These are phyloP conservation scores for Drosophila virilis DNA, from an alignment of 1,140 invertebrate species.

Conservation along the genomic window DNA sequence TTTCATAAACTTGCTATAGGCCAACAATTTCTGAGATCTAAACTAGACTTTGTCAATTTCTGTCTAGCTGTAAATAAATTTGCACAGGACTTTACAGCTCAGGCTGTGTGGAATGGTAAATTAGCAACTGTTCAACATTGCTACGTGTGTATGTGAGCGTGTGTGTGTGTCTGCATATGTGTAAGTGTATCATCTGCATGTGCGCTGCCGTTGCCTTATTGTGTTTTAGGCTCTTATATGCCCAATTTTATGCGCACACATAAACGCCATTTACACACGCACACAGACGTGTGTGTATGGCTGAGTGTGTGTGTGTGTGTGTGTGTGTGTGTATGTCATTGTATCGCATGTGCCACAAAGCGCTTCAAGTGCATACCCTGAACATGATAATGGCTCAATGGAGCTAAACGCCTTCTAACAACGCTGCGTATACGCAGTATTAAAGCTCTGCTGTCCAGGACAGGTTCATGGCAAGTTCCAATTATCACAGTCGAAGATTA, in stretches of 20 bases:
- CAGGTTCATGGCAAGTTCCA: neutral
- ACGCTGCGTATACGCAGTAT: conserved; percentile 60
- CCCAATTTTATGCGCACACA: conserved; percentile 72
- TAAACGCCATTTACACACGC: conserved; percentile 43
- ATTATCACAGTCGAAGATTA: too few relatives aligned
- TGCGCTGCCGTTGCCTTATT: conserved; percentile 66
- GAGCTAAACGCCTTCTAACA: conserved; percentile 47
- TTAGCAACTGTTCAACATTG: conserved; percentile 52
- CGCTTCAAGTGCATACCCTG: conserved; percentile 61
- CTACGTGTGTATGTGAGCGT: neutral
- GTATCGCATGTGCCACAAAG: conserved; percentile 60
- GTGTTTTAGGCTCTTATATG: conserved; percentile 70
- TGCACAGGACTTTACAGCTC: conserved; percentile 15
- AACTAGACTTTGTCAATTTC: conserved; percentile 9
- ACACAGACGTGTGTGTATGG: conserved; percentile 4
- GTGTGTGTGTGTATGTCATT: conserved; percentile 19
- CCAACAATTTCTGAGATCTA: neutral
- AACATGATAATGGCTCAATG: conserved; percentile 66
- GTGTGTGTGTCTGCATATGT: conserved; percentile 20
- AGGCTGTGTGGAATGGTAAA: conserved; percentile 42
- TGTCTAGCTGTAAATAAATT: conserved; percentile 21
- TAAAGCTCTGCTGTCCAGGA: conserved; percentile 12
- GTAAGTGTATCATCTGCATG: conserved; percentile 33
- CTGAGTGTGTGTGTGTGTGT: neutral
- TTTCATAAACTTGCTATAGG: conserved; percentile 6